Evolutionary conservation across 37 sponge, comb jelly and placozoan genomes (phyloP).

Genomic region (Oopsacas minuta): DNA sequence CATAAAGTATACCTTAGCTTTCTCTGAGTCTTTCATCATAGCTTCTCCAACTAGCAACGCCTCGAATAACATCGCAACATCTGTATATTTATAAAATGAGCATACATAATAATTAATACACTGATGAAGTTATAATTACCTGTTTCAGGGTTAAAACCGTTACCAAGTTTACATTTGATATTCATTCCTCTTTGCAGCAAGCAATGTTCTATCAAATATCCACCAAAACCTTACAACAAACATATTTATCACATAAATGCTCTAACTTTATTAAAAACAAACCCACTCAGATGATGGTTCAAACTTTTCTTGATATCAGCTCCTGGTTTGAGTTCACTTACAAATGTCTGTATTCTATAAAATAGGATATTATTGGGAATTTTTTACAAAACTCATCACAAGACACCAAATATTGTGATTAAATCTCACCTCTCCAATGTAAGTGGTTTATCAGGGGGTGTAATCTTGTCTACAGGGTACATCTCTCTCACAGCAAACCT

Average conservation of each 20-base stretch:
- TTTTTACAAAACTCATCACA: background rate
- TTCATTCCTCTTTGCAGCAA: conserved; percentile 51
- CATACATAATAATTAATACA: too few relatives aligned
- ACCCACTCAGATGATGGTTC: conserved; percentile 65
- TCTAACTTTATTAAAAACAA: too few relatives aligned
- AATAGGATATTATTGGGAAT: too few relatives aligned
- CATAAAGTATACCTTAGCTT: background rate
- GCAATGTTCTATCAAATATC: conserved; percentile 62
- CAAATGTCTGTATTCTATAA: conserved; percentile 21
- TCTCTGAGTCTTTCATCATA: background rate
- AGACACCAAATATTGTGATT: background rate
- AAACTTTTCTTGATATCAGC: conserved; percentile 51
- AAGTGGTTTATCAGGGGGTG: conserved; percentile 37
- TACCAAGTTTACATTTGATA: conserved; percentile 49
- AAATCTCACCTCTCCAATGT: conserved; percentile 36
- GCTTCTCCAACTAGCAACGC: background rate
- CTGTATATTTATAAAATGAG: too few relatives aligned
- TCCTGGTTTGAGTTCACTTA: conserved; percentile 26
- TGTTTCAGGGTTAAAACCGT: conserved; percentile 33
- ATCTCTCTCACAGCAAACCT: conserved; percentile 66
- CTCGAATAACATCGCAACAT: background rate
- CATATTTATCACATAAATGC: too few relatives aligned
- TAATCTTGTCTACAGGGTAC: conserved; percentile 49
- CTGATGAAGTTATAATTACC: too few relatives aligned
- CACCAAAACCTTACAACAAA: conserved; percentile 50